Conservation (phyloP, 2,888 invertebrate genomes). For the Ormyrus pomaceus region DNA sequence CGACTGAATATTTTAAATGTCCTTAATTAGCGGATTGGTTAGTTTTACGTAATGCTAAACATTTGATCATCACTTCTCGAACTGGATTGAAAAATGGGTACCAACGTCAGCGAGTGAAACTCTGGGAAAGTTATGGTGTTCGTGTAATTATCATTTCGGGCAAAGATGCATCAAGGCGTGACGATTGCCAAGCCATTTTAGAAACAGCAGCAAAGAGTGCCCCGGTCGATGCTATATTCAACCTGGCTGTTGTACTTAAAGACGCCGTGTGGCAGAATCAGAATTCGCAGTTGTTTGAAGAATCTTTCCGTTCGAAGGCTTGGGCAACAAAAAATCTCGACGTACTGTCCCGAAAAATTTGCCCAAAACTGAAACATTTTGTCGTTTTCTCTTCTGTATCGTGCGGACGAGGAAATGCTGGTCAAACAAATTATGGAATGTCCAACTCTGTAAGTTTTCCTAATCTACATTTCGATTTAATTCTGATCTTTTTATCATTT, state of each 20-base stretch:
- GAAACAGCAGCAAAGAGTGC: conserved; percentile 77
- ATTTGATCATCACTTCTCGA: conserved; percentile 88
- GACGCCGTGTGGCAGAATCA: conserved; percentile 79
- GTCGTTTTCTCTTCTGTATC: conserved; percentile 82
- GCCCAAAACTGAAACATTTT: conserved; percentile 77
- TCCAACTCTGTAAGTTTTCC: conserved; percentile 70
- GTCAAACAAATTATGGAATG: conserved; percentile 83
- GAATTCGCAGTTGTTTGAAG: conserved; percentile 76
- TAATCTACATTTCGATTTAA: neutral
- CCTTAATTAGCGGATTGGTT: conserved; percentile 86
- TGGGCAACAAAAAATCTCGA: conserved; percentile 79
- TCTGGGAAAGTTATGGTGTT: conserved; percentile 85
- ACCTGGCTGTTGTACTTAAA: conserved; percentile 80
- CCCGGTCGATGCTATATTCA: conserved; percentile 82
- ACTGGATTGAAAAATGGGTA: conserved; percentile 89
- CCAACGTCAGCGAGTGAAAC: conserved; percentile 82
- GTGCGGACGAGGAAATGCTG: conserved; percentile 81
- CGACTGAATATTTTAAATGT: neutral
- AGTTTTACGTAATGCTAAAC: conserved; percentile 86
- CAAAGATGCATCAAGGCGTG: conserved; percentile 82
- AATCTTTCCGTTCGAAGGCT: conserved; percentile 79
- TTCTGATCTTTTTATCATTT: too few species aligned
- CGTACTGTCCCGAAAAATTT: conserved; percentile 75
- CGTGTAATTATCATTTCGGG: conserved; percentile 82
- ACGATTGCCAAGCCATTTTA: conserved; percentile 85